Evolutionary conservation across 2,113 vertebrate genomes (phyloP).

Genomic region (Stomatorhinus ivindoensis): DNA sequence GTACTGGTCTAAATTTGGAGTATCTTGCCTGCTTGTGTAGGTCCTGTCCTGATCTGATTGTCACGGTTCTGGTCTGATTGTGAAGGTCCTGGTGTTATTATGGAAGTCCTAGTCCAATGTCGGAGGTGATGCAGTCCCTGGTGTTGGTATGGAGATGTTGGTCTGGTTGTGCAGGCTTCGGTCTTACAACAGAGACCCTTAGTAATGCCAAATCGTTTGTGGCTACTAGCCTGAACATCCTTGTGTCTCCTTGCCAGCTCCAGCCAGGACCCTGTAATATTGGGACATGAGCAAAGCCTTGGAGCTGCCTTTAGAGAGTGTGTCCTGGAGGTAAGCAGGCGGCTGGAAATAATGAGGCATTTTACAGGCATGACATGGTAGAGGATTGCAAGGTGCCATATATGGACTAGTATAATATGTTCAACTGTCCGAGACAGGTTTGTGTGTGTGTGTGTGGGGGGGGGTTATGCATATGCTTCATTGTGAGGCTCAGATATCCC

Average conservation of each 20-base stretch:
- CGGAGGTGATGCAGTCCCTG: not conserved
- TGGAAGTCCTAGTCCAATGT: not conserved
- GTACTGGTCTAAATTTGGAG: not conserved
- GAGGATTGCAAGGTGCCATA: not conserved
- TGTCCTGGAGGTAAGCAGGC: not conserved
- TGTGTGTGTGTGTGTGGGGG: not conserved
- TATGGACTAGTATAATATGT: not conserved
- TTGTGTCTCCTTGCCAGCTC: not conserved
- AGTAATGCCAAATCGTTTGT: not conserved
- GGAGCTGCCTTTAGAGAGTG: not conserved
- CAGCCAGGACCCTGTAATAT: not conserved
- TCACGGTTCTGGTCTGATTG: not conserved
- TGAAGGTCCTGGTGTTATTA: not conserved
- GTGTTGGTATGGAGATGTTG: not conserved
- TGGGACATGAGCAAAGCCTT: not conserved
- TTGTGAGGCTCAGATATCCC: not conserved
- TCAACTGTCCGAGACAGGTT: not conserved
- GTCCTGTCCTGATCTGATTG: not conserved
- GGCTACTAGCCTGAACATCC: not conserved
- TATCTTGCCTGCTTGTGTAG: not conserved
- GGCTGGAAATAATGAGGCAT: not conserved
- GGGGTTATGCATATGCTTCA: not conserved
- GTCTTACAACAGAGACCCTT: not conserved
- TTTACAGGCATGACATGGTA: not conserved
- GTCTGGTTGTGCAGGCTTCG: not conserved